phyloP scores from a whole-genome alignment of 1,140 invertebrate species.

The Micrasema longulum region DNA sequence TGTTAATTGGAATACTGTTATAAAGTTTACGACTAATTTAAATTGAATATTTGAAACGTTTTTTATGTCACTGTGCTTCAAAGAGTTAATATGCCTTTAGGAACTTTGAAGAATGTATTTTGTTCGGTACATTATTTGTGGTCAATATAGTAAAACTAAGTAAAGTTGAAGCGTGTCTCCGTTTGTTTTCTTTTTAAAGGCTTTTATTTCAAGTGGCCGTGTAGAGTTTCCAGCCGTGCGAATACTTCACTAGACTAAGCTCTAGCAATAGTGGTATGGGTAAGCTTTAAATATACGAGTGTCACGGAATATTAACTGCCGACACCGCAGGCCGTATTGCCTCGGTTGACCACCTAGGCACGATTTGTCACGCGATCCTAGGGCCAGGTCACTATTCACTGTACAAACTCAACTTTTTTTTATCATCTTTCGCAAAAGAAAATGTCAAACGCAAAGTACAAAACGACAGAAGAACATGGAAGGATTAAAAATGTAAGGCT shows the following conservation, averaged over 20 bases:
- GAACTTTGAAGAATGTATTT: too few species aligned
- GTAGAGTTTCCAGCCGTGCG: conserved; percentile 8
- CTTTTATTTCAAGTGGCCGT: not conserved
- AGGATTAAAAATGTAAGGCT: not conserved
- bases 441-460: conserved; percentile 13
- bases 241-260: conserved; percentile 17
- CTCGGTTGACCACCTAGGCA: conserved; percentile 19
- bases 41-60: too few species aligned
- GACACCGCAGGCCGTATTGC: not conserved
- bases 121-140: too few species aligned
- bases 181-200: too few species aligned
- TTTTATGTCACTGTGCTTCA: too few species aligned
- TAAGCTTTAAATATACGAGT: conserved; percentile 26
- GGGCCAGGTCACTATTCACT: not conserved
- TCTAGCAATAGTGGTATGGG: not conserved
- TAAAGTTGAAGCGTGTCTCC: too few species aligned
- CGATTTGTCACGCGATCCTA: conserved; percentile 29
- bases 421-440: conserved; percentile 2
- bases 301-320: conserved; percentile 29
- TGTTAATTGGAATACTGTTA: too few species aligned
- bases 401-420: conserved; percentile 11
- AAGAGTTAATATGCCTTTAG: too few species aligned
- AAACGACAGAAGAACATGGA: not conserved
- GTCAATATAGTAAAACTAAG: too few species aligned
- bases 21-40: too few species aligned